Base-by-base conservation (phyloP, 2,888 invertebrate genomes). In the Netelia melanura region DNA sequence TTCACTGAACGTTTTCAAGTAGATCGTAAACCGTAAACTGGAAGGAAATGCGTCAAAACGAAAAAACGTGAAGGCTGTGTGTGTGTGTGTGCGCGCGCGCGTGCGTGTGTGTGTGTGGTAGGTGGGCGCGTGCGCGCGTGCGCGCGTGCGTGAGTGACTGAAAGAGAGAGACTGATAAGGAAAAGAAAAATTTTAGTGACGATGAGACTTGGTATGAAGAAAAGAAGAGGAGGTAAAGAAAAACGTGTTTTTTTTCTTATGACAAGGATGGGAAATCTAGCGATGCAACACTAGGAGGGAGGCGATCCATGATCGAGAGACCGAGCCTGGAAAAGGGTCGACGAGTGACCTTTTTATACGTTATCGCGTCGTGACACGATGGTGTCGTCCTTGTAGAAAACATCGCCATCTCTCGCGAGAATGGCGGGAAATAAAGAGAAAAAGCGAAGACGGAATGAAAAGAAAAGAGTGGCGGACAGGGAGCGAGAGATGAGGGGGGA, bases 1-100 rank as follows among this genome's bases (percentile, higher is more conserved):
- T 87, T 87, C 82, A 87, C 86, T 87, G 86, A 83, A 81, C 80
- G 83, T 83, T 84, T 38, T 86, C 86, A 81, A 86, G 84, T 82
- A 86, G 84, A 87, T 87, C 87, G 86, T 86, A 85, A 86, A 85
- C 79, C 78, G 79, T 72, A 62, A 76, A 72, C 72, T 83, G 76
- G 65, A 67, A 80, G 83, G 71, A 77, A 85, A 83, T 62, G 72
- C 76, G 38, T 10, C 70, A 52, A 43, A 54, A 48, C 64, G 56
- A 75, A 61, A 43, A 62, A 71, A 81, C 67, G 67, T 58, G 10
- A 21, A 21, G n/a, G 25, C 44, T 56, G 25, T 30, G 56, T 72
- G 14, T 25, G 72, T 61, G 72, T 56, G 23, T 44, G 23, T 21
- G n/a, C 1, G 75, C 8, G 52, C 23, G 52, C 21, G 70, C 25